These are phyloP conservation scores for Astatotilapia flaviijosephi DNA, from an alignment of 2,113 vertebrate species.

Conservation along the genomic window DNA sequence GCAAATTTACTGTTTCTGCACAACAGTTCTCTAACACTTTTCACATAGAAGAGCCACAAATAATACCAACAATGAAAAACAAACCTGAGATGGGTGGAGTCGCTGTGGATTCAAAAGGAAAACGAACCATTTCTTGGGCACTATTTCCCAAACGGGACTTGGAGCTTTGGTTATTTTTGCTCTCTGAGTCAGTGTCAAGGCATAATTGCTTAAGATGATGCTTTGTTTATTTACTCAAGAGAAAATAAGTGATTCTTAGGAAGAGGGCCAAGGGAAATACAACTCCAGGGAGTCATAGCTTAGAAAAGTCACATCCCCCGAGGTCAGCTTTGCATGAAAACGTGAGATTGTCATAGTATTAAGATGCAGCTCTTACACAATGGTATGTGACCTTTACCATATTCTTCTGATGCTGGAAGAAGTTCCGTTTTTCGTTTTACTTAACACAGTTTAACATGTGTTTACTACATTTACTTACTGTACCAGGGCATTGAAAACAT, in stretches of 20 bases:
- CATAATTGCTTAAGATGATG: constrained; percentile 24
- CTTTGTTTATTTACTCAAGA: constrained; percentile 47
- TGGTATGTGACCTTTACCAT: constrained; percentile 23
- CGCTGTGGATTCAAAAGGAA: not conserved
- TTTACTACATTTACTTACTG: not conserved
- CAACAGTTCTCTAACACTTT: not conserved
- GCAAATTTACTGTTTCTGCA: not conserved
- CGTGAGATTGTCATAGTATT: not conserved
- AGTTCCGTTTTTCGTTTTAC: not conserved
- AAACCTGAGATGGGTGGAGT: not conserved
- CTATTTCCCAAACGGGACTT: constrained; percentile 6
- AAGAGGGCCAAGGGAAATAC: constrained; percentile 29
- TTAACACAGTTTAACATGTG: not conserved
- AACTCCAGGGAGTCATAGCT: constrained; percentile 17
- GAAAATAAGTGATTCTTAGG: constrained; percentile 41
- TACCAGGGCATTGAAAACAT: not conserved
- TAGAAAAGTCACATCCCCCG: not conserved
- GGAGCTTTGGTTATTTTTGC: not conserved
- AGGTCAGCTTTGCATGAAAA: constrained; percentile 29
- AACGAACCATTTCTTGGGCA: not conserved
- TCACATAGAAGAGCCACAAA: not conserved
- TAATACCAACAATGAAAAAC: not conserved
- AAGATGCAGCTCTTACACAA: not conserved
- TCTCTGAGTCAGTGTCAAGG: constrained; percentile 19
- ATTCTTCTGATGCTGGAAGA: not conserved